These are phyloP conservation scores for Paraescarpia echinospica DNA, from an alignment of 1,140 invertebrate species.

Conservation along the genomic window DNA sequence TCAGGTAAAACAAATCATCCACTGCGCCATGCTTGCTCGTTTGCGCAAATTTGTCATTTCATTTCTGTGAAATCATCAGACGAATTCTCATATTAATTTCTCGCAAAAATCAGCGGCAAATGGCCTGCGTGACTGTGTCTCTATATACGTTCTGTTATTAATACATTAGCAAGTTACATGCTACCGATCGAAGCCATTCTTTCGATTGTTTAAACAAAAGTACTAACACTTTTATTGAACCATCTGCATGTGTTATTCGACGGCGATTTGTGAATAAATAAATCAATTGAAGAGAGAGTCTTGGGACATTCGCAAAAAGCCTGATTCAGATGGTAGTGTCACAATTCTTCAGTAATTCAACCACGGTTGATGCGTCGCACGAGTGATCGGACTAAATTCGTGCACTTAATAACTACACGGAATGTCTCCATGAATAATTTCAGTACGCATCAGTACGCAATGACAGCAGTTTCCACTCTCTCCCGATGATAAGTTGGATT, in stretches of 20 bases:
- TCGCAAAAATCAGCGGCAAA: too few relatives aligned
- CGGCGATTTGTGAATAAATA: background rate
- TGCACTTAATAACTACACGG: background rate
- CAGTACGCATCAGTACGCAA: background rate
- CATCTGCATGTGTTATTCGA: background rate
- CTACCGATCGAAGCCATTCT: background rate
- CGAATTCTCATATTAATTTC: too few relatives aligned
- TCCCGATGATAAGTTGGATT: background rate
- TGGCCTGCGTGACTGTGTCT: too few relatives aligned
- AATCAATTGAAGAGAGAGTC: background rate
- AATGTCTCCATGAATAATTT: background rate
- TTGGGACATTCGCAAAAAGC: background rate
- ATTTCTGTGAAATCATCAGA: too few relatives aligned
- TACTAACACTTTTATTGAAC: background rate
- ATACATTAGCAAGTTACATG: too few relatives aligned
- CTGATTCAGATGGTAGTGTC: background rate
- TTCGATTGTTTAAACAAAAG: background rate
- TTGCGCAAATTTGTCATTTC: too few relatives aligned
- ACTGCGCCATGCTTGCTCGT: too few relatives aligned
- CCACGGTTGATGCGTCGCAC: background rate
- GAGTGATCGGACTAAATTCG: background rate
- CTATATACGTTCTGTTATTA: too few relatives aligned
- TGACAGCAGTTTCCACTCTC: background rate
- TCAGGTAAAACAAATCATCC: too few relatives aligned
- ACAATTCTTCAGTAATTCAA: background rate